phyloP scores from a whole-genome alignment of 2,888 invertebrate genomes.

The Xestia ashworthii region DNA sequence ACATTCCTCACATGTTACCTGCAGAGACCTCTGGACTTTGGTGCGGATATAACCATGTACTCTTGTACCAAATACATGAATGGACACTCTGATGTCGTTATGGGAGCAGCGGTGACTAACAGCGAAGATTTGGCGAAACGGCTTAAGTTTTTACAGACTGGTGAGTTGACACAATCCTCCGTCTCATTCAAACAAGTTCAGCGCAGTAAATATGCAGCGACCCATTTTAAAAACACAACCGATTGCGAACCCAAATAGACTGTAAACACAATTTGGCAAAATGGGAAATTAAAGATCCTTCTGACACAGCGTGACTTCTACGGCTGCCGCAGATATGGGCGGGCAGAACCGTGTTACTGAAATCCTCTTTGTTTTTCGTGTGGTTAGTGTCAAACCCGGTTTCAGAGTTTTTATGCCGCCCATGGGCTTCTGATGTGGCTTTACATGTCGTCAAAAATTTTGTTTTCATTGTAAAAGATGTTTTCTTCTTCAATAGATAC shows the following conservation, averaged over 20 bases:
- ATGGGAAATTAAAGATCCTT: too few relatives aligned
- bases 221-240: too few relatives aligned
- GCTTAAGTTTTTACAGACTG: constrained; percentile 35
- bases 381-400: neutral
- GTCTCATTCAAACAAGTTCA: neutral
- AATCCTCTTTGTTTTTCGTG: neutral
- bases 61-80: constrained; percentile 99
- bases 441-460: neutral
- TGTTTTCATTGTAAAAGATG: neutral
- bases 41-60: constrained; percentile 97
- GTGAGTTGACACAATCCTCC: constrained; percentile 1
- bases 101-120: constrained; percentile 96
- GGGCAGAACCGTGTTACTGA: neutral
- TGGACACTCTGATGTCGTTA: constrained; percentile 98
- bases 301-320: too few relatives aligned
- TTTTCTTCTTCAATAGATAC: neutral
- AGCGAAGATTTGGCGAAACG: constrained; percentile 91
- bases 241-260: too few relatives aligned
- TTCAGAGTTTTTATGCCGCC: neutral
- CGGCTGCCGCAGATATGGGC: neutral
- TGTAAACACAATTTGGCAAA: too few relatives aligned
- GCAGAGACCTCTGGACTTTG: constrained; percentile 97
- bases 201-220: neutral
- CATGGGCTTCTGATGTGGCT: neutral
- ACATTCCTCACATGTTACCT: constrained; percentile 95